Base-by-base conservation (phyloP, 2,888 invertebrate genomes). In the Lacanobia oleracea region DNA sequence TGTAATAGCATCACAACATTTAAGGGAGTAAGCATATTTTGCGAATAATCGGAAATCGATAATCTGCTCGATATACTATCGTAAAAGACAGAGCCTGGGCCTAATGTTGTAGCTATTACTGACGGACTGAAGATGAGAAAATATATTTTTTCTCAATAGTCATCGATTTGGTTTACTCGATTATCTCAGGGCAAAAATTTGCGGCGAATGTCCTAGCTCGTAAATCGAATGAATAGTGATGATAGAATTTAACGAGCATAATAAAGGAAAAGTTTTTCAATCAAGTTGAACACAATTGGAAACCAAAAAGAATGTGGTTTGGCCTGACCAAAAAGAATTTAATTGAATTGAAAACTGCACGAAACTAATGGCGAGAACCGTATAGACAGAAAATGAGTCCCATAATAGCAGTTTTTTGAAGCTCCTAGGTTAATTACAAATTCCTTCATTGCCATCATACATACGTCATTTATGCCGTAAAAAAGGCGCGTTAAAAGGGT, bases 1-100 rank as follows among this genome's bases (percentile, higher is more conserved):
- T 12, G 56, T 60, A 50, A 50, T 37, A 66, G 51, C 70, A 64
- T 63, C 79, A 78, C 51, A 82, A 78, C 60, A 72, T 82, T 61
- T 78, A 71, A 60, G 51, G 18, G 63, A 79, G 79, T 57, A 79
- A 79, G 80, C 79, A 82, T 79, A 74, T 79, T 79, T 79, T 82
- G 65, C 74, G 61, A 67, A 79, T 68, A 67, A 79, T 82, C 79
- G 65, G 40, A 79, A 79, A 74, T 74, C 83, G 83, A 82, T 79
- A 68, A 62, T 69, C 51, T 57, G 53, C 48, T 78, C 60, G 56
- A 67, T 67, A 48, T 80, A 66, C 6, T 78, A 72, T 68, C 73
- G 62, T 73, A 65, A 62, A 77, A 65, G 73, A 62, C 83, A 59
- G 64, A 66, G 57, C 40, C 65, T 68, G 82, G 61, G 33, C 27